phyloP scores from a whole-genome alignment of 2,797 vertebrate species.

The Mallotus villosus region DNA sequence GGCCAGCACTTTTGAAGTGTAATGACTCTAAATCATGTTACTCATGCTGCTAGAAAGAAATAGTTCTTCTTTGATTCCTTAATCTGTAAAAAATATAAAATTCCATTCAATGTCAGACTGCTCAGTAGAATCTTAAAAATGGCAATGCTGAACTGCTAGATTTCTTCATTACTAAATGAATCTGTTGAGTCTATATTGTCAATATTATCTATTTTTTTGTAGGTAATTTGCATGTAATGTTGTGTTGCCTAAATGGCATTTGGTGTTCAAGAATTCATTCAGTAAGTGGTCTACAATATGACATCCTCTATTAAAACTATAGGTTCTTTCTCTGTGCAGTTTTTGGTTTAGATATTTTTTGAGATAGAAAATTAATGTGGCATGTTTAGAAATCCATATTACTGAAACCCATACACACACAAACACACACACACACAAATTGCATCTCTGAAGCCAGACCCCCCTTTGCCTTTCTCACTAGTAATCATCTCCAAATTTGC shows the following conservation, averaged over 20 bases:
- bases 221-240: conserved; percentile 74
- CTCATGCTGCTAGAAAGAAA: conserved; percentile 66
- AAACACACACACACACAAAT: conserved; percentile 37
- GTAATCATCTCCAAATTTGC: conserved; percentile 80
- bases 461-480: conserved; percentile 78
- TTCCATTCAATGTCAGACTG: conserved; percentile 68
- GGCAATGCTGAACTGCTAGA: conserved; percentile 73
- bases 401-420: conserved; percentile 30
- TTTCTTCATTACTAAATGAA: conserved; percentile 64
- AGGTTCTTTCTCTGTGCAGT: neutral
- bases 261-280: conserved; percentile 30
- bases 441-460: conserved; percentile 62
- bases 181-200: conserved; percentile 69
- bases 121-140: conserved; percentile 66
- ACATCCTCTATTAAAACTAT: neutral
- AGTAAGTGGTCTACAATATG: conserved; percentile 42
- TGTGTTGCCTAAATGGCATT: conserved; percentile 36
- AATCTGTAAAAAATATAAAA: conserved; percentile 77
- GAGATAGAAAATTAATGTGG: conserved; percentile 12
- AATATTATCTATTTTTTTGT: conserved; percentile 73
- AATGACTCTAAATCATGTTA: conserved; percentile 63
- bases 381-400: conserved; percentile 28
- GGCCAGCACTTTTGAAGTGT: conserved; percentile 68
- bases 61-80: conserved; percentile 70
- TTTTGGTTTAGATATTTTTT: neutral